A percentile compares a stretch with the other conserved stretches of the same genome.
These are phyloP conservation scores for Helarctos malayanus DNA, from an alignment of 2,797 vertebrate genomes.

Conservation along the genomic window DNA sequence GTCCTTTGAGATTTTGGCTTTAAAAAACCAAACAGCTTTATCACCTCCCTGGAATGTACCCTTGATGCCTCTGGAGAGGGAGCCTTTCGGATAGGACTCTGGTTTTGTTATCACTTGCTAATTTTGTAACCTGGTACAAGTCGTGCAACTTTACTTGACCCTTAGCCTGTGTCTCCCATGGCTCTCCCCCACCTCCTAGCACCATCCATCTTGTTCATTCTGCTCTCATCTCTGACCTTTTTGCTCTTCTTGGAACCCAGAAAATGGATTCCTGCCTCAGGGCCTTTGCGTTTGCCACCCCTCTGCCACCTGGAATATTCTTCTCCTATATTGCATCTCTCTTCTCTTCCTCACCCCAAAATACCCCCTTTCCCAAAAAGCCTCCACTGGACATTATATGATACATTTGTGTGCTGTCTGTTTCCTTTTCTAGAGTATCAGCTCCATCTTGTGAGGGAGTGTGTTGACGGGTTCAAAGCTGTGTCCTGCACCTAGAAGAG, in stretches of 20 bases:
- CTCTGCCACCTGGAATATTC: neutral
- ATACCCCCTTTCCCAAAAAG: neutral
- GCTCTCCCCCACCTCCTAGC: neutral
- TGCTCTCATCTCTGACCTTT: neutral
- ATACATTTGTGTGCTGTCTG: neutral
- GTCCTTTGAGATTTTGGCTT: neutral
- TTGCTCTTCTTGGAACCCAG: neutral
- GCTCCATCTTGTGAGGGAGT: neutral
- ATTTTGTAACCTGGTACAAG: neutral
- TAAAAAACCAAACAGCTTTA: neutral
- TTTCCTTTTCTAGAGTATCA: neutral
- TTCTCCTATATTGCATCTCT: neutral
- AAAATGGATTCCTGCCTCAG: neutral
- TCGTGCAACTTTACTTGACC: neutral
- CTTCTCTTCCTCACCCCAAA: neutral
- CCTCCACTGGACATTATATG: neutral
- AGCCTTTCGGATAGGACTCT: neutral
- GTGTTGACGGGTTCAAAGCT: neutral
- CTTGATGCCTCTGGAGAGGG: neutral
- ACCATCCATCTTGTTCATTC: neutral
- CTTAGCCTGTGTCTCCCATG: rapidly evolving
- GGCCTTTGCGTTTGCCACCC: neutral
- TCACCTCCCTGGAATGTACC: neutral
- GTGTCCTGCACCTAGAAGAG: neutral
- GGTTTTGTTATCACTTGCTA: neutral